Percentiles rank a stretch among this genome's conserved stretches.
phyloP scores from a whole-genome alignment of 2,113 vertebrate genomes.

The Sphyrna mokarran region DNA sequence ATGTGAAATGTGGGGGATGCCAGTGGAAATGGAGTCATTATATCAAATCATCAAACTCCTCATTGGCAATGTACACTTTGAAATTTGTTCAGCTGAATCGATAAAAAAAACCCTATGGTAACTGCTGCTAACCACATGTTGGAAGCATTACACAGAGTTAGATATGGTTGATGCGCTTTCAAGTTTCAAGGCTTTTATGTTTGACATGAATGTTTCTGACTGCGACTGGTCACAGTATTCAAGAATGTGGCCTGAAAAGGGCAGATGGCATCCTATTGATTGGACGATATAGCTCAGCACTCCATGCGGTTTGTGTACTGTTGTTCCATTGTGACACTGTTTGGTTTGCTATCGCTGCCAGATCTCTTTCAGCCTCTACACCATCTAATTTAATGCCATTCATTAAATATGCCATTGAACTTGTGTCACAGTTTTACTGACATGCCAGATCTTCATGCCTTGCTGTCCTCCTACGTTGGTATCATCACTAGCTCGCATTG shows the following conservation, averaged over 20 bases:
- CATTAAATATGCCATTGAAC: not conserved
- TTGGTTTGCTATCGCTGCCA: not conserved
- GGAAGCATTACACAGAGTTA: not conserved
- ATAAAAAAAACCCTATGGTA: not conserved
- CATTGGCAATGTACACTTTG: not conserved
- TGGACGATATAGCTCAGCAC: not conserved
- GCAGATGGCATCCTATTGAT: not conserved
- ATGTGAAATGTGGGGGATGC: not conserved
- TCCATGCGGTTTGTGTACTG: not conserved
- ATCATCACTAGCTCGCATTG: not conserved
- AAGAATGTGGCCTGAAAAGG: not conserved
- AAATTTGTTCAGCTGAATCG: not conserved
- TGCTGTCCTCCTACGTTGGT: not conserved
- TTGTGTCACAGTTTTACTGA: not conserved
- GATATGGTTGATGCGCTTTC: not conserved
- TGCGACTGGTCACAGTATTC: not conserved
- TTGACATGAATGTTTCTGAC: not conserved
- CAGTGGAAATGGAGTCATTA: not conserved
- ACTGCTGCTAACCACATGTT: not conserved
- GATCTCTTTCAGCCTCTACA: not conserved
- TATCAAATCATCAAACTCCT: not conserved
- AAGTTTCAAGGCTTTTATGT: not conserved
- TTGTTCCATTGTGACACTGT: not conserved
- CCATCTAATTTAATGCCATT: not conserved
- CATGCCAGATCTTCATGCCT: not conserved